Conservation (phyloP, 2,113 vertebrate species). For the Perca flavescens region DNA sequence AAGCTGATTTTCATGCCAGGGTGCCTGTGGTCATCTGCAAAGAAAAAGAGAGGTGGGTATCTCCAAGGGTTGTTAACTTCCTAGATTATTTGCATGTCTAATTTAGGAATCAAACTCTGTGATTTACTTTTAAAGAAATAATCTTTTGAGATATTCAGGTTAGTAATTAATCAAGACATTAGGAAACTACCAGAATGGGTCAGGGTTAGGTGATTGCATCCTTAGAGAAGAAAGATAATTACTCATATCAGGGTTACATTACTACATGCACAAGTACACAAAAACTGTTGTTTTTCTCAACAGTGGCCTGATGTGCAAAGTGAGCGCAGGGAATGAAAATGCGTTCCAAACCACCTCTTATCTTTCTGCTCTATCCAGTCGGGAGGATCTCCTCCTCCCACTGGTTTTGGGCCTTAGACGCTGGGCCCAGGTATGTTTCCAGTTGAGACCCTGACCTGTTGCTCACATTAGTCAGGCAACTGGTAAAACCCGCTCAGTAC, state of each 20-base stretch:
- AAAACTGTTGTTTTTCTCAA: slow-evolving; percentile 42
- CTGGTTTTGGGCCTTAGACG: slow-evolving; percentile 90
- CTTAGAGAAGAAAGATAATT: neutral
- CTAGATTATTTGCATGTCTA: neutral
- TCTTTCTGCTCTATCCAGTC: slow-evolving; percentile 85
- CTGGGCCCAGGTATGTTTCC: slow-evolving; percentile 90
- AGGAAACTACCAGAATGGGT: neutral
- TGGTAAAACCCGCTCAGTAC: neutral
- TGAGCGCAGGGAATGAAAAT: slow-evolving; percentile 95
- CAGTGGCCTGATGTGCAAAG: slow-evolving; percentile 94
- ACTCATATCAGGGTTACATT: neutral
- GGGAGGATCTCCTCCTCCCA: slow-evolving; percentile 84
- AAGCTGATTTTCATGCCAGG: slow-evolving; percentile 94
- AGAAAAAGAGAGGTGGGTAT: slow-evolving; percentile 90
- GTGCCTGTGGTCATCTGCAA: slow-evolving; percentile 93
- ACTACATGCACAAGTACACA: neutral
- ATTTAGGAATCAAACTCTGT: neutral
- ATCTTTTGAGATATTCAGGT: neutral
- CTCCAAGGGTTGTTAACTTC: neutral
- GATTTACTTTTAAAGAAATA: neutral
- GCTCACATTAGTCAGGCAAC: neutral
- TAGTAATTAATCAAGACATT: neutral
- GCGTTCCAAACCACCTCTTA: slow-evolving; percentile 91
- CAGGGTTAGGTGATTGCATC: neutral
- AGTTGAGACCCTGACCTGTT: neutral